Percentiles rank a stretch among this genome's conserved stretches.
Evolutionary conservation across 2,797 vertebrate genomes (phyloP).

Genomic region (Tinamus major): DNA sequence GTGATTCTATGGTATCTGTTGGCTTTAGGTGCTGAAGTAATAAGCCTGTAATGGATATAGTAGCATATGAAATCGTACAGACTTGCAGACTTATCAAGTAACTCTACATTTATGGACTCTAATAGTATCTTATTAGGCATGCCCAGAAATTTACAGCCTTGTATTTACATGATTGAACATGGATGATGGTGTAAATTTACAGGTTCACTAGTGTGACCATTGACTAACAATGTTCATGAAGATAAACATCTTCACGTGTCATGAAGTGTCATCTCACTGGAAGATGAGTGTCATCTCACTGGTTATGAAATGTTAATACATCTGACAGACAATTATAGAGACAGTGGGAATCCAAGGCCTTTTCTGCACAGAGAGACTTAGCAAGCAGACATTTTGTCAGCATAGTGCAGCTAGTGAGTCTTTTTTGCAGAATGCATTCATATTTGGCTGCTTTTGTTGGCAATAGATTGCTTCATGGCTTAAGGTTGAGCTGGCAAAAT

Average conservation of each 20-base stretch:
- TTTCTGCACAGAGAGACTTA: background rate
- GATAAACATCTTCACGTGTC: background rate
- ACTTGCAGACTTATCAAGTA: background rate
- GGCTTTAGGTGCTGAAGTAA: background rate
- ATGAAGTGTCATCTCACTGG: background rate
- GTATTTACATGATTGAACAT: background rate
- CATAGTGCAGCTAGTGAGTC: background rate
- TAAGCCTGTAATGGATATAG: background rate
- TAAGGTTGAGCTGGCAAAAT: slow-evolving; percentile 52
- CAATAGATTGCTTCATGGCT: slow-evolving; percentile 31
- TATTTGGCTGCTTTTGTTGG: slow-evolving; percentile 49
- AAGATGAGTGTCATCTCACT: background rate
- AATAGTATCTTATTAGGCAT: background rate
- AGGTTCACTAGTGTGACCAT: background rate
- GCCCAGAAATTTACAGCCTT: background rate
- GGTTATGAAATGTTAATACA: slow-evolving; percentile 30
- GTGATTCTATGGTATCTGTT: background rate
- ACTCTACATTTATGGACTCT: background rate
- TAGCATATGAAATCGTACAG: background rate
- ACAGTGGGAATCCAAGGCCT: background rate
- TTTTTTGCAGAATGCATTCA: slow-evolving; percentile 33
- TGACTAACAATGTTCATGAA: background rate
- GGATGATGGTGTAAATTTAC: slow-evolving; percentile 8
- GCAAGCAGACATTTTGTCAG: slow-evolving; percentile 22
- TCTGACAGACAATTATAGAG: slow-evolving; percentile 4